Base-by-base conservation (phyloP, 2,888 invertebrate species). In the Dioctria rufipes region DNA sequence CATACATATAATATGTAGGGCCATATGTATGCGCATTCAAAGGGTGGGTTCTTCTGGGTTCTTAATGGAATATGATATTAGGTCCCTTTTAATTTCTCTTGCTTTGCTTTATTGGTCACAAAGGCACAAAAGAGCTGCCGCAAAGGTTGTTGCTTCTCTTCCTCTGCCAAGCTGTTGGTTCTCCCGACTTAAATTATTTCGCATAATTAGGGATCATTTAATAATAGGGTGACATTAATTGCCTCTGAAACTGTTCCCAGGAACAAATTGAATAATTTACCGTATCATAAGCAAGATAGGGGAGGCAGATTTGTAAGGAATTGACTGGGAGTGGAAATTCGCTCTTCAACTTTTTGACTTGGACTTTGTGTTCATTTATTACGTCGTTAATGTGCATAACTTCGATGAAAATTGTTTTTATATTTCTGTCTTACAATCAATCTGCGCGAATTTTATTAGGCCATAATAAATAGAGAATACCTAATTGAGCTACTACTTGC, bases 211-310 rank as follows among this genome's bases (percentile, higher is more conserved):
- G 88, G 87, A 87, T 88, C 88, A 87, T 88, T 88, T 88, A 87
- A 87, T 87, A 88, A 88, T 88, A 87, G 88, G 88, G 88, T 88
- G 88, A 88, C 88, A 88, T 89, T 89, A 89, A 89, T 89, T 88
- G 88, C 86, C 86, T 86, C 85, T 83, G 84, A 66, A 78, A 78
- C 58, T 54, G 67, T 79, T 80, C 39, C 43, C 67, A 69, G 61
- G 13, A 58, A 66, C 66, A 78, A 78, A 63, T 78, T 61, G 61
- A 46, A 78, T 63, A 78, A 61, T 78, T 78, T 78, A 63, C 40
- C 61, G 42, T 60, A 43, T 43, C 42, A 42, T 51, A 37, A 40
- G 25, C 25, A 25, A 25, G 42, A 4, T 49, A 25, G 39, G 42
- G 61, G 42, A 71, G 51, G 54, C 25, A 37, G 49, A 54, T 54